A percentile compares a stretch with the other conserved stretches of the same genome.
Conservation (phyloP, 2,113 vertebrate species). For the Dasyornis broadbenti region DNA sequence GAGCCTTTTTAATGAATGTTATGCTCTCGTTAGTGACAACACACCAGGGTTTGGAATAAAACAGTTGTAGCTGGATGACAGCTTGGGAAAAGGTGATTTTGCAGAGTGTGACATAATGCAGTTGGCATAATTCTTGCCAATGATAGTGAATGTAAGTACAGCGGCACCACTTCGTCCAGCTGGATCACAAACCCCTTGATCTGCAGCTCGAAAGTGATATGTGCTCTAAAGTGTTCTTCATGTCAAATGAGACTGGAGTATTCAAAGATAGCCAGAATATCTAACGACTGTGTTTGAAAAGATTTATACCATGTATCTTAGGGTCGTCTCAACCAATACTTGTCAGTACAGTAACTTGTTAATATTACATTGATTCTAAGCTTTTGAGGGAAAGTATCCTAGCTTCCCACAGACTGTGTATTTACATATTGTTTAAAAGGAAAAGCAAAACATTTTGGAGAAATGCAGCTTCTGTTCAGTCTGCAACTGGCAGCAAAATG, state of each 20-base stretch:
- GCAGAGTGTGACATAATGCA: background rate
- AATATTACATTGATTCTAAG: background rate
- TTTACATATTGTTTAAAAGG: background rate
- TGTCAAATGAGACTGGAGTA: background rate
- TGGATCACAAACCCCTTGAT: background rate
- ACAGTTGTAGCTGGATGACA: background rate
- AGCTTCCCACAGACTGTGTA: background rate
- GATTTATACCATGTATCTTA: background rate
- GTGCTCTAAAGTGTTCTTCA: background rate
- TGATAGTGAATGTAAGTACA: background rate
- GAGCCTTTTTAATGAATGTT: background rate
- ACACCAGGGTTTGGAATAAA: background rate
- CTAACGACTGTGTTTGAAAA: background rate
- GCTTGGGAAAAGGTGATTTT: background rate
- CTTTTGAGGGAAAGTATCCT: background rate
- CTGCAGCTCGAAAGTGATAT: background rate
- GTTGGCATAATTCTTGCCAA: background rate
- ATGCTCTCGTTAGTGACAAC: background rate
- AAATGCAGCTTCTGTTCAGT: background rate
- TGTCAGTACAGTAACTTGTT: background rate
- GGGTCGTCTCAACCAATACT: background rate
- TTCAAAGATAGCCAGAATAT: background rate
- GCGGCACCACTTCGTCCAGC: background rate
- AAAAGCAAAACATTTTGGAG: background rate
- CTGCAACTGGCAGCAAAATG: background rate